phyloP scores from a whole-genome alignment of 2,113 vertebrate genomes.

The Madoqua kirkii region DNA sequence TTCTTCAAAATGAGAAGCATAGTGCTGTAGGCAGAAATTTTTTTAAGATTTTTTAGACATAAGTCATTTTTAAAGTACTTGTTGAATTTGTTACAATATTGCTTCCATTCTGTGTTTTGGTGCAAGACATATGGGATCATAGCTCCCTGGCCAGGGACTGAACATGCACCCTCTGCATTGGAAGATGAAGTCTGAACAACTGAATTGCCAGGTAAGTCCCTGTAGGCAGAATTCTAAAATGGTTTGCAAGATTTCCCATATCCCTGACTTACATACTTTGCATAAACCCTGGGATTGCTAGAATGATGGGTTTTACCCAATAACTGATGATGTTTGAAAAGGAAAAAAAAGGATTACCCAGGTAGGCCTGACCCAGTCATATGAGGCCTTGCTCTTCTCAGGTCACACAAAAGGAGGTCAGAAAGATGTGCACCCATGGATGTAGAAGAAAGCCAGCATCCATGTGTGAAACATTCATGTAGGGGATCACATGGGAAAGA shows the following conservation, averaged over 20 bases:
- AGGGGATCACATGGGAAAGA: neutral
- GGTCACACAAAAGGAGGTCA: neutral
- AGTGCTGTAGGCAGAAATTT: neutral
- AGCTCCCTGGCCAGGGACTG: neutral
- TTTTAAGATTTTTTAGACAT: neutral
- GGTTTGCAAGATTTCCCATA: neutral
- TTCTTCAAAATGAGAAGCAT: neutral
- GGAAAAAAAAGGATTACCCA: neutral
- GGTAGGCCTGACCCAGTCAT: neutral
- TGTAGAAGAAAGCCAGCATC: neutral
- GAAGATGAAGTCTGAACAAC: neutral
- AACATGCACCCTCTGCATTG: neutral
- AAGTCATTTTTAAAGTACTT: neutral
- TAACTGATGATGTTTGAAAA: neutral
- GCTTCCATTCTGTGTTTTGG: neutral
- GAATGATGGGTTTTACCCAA: neutral
- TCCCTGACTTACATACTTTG: neutral
- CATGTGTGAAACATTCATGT: neutral
- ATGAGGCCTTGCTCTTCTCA: neutral
- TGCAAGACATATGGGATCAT: neutral
- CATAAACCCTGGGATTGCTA: neutral
- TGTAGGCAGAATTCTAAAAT: neutral
- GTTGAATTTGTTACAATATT: neutral
- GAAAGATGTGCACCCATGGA: neutral
- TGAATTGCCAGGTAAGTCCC: neutral